These are phyloP conservation scores for Cotesia congregata DNA, from an alignment of 2,888 invertebrate species.

Conservation along the genomic window DNA sequence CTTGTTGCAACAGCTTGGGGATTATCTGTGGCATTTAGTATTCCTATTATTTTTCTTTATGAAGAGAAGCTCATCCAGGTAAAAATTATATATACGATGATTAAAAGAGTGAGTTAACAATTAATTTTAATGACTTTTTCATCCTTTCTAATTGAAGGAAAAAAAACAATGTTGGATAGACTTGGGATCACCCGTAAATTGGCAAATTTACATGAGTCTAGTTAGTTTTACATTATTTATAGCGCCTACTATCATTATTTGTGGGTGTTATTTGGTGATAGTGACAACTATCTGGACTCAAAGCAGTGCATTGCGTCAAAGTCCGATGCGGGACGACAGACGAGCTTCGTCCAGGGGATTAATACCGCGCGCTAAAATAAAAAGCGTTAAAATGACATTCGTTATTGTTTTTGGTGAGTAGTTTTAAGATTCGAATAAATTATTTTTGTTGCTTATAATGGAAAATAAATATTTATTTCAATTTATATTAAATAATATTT, in stretches of 20 bases:
- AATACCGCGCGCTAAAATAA: conserved; percentile 95
- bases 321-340: conserved; percentile 74
- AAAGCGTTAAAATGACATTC: conserved; percentile 97
- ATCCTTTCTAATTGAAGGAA: conserved; percentile 51
- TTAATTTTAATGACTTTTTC: background rate
- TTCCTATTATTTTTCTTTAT: conserved; percentile 85
- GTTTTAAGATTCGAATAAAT: background rate
- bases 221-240: conserved; percentile 87
- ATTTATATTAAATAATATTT: conserved; percentile 1
- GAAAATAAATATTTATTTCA: conserved; percentile 4
- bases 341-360: conserved; percentile 92
- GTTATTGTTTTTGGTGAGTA: conserved; percentile 92
- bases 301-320: conserved; percentile 60
- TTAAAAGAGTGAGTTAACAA: too few relatives aligned
- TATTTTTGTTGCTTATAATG: background rate
- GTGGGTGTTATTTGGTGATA: conserved; percentile 91
- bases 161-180: conserved; percentile 91
- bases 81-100: conserved; percentile 60
- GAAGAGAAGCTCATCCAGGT: conserved; percentile 82
- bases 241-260: conserved; percentile 88
- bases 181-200: conserved; percentile 79
- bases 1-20: conserved; percentile 87
- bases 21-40: conserved; percentile 84
- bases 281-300: conserved; percentile 91
- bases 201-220: conserved; percentile 91